These are phyloP conservation scores for Desmodus rotundus DNA, from an alignment of 2,113 vertebrate genomes.

Conservation along the genomic window DNA sequence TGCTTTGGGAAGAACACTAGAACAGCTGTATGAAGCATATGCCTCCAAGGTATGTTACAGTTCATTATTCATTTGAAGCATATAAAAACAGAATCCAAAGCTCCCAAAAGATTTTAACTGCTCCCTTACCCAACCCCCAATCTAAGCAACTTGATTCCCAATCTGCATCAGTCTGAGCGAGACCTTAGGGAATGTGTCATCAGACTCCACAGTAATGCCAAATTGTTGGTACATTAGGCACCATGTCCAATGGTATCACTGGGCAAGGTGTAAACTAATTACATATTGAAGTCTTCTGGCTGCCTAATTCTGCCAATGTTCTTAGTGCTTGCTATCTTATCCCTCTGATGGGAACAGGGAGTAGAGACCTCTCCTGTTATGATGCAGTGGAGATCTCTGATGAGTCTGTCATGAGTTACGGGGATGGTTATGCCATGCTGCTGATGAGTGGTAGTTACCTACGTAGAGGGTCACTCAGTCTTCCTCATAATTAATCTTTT, in stretches of 20 bases:
- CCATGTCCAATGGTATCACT: not conserved
- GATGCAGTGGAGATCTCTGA: not conserved
- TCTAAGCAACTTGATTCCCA: not conserved
- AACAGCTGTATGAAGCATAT: conserved; percentile 84
- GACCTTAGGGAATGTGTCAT: not conserved
- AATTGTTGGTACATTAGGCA: not conserved
- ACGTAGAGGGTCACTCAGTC: not conserved
- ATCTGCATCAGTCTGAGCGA: not conserved
- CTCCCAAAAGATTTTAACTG: not conserved
- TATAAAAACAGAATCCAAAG: not conserved
- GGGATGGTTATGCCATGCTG: not conserved
- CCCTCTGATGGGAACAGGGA: not conserved
- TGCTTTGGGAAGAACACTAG: conserved; percentile 85
- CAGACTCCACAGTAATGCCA: not conserved
- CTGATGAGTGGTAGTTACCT: not conserved
- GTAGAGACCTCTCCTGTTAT: not conserved
- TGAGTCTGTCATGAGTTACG: not conserved
- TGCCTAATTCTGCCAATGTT: not conserved
- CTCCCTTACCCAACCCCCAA: not conserved
- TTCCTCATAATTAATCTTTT: conserved; percentile 26
- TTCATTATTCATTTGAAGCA: not conserved
- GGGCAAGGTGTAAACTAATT: not conserved
- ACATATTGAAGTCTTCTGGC: not conserved
- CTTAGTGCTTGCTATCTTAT: not conserved
- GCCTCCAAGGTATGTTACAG: conserved; percentile 81